A percentile compares a stretch with the other conserved stretches of the same genome.
Evolutionary conservation across 2,888 invertebrate genomes (phyloP).

Genomic region (Tenthredo distinguenda): DNA sequence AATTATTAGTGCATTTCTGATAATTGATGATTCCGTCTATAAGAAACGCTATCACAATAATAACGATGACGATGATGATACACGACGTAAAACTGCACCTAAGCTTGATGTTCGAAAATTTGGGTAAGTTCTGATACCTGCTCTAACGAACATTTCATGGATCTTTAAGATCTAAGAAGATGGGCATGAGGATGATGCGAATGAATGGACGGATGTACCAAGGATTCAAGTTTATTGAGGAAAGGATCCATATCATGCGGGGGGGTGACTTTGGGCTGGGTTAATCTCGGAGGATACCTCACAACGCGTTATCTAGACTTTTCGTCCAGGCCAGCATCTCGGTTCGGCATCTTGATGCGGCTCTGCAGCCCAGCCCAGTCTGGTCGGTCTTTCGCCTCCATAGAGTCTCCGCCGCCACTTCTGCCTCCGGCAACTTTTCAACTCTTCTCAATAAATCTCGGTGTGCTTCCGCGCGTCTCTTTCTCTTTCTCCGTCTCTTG

Average conservation of each 20-base stretch:
- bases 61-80: neutral
- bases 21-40: neutral
- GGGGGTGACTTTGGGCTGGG: slow-evolving; percentile 53
- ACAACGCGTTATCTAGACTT: slow-evolving; percentile 65
- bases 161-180: neutral
- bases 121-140: neutral
- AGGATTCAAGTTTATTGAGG: slow-evolving; percentile 47
- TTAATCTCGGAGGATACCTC: slow-evolving; percentile 70
- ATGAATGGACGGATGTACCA: slow-evolving; percentile 35
- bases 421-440: slow-evolving; percentile 68
- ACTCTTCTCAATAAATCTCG: slow-evolving; percentile 71
- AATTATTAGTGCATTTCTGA: neutral
- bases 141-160: neutral
- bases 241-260: slow-evolving; percentile 48
- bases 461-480: slow-evolving; percentile 37
- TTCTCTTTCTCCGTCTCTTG: neutral
- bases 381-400: slow-evolving; percentile 37
- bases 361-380: neutral
- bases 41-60: no score
- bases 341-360: slow-evolving; percentile 9
- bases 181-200: neutral
- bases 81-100: neutral
- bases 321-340: slow-evolving; percentile 27
- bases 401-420: slow-evolving; percentile 29
- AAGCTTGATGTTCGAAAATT: neutral